phyloP scores from a whole-genome alignment of 2,797 vertebrate species.

The Rhabdophis nuchalis region DNA sequence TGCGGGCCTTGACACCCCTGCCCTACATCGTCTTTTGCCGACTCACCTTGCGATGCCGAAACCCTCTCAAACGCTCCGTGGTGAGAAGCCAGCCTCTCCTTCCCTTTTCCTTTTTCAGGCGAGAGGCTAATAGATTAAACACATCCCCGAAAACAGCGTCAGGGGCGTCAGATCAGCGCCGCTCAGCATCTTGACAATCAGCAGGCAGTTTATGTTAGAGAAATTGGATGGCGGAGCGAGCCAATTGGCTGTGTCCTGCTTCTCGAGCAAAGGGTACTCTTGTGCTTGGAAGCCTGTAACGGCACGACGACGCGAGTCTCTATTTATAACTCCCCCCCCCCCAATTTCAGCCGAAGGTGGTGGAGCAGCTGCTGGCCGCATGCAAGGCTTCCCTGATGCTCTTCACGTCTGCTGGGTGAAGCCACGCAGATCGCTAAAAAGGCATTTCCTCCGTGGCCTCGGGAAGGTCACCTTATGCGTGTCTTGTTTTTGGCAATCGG shows the following conservation, averaged over 20 bases:
- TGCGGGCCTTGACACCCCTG: too few species aligned
- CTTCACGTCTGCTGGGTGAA: not conserved
- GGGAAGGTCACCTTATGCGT: too few species aligned
- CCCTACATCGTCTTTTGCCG: fast-evolving
- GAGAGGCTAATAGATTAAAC: not conserved
- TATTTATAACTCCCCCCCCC: not conserved
- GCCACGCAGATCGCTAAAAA: not conserved
- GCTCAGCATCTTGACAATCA: not conserved
- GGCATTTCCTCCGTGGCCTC: not conserved
- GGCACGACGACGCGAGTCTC: not conserved
- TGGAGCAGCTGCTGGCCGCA: too few species aligned
- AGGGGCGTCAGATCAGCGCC: not conserved
- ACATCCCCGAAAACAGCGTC: not conserved
- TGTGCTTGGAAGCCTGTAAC: not conserved
- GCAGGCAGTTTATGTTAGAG: not conserved
- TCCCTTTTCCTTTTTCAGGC: constrained; percentile 6
- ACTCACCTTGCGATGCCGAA: not conserved
- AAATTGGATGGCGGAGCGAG: not conserved
- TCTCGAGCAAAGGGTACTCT: not conserved
- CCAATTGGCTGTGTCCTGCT: not conserved
- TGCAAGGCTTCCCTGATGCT: not conserved
- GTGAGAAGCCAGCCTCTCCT: constrained; percentile 14
- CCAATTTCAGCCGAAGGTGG: not conserved
- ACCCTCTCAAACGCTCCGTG: constrained; percentile 5
- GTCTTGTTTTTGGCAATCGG: not conserved